Evolutionary conservation across 2,113 vertebrate species (phyloP), one percentile per base, ranked within the genome.

Genomic region (Mus spicilegus): DNA sequence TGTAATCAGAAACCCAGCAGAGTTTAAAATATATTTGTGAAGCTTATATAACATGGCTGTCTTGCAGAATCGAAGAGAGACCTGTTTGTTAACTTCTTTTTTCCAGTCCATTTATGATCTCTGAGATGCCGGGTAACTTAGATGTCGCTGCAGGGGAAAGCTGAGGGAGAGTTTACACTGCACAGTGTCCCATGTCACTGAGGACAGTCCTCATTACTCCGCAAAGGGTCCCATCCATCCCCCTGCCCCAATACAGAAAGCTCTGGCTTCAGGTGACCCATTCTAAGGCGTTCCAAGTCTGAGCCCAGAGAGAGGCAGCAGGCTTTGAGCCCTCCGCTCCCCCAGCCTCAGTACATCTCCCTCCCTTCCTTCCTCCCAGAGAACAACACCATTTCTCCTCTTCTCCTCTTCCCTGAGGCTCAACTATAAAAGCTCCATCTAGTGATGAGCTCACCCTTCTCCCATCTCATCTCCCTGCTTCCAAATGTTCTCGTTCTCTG

Each of bases 1-100:
- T 93, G 92, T 87, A 78, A 97, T 96, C 95, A 96, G 95, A 96
- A 97, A 96, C 91, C 89, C 95, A 96, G 69, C 75, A 85, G 94
- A 97, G 91, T 98, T 96, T 96, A 80, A 98, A 95, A 97, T 94
- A 93, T 94, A 91, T 96, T 95, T 94, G 89, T 91, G 95, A 93
- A 87, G 96, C 67, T 95, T 96, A 95, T 96, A 90, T 89, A 96
- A 82, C 95, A 94, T 84, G 87, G 63, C 89, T 94, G 95, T 96
- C 94, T 96, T 92, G 84, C 82, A 96, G 90, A 95, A 97, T 7
- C 70, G 89, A 94, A 96, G 73, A 96, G 36, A 36, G 69, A 80
- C 87, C 91, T 95, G 73, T 92, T 54, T 76, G 58, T 20, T 91
- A 93, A 89, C 72, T 91, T 94, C 63, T 95, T 94, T 82, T 93